phyloP scores from a whole-genome alignment of 2,797 vertebrate species.

The Carcharodon carcharias region DNA sequence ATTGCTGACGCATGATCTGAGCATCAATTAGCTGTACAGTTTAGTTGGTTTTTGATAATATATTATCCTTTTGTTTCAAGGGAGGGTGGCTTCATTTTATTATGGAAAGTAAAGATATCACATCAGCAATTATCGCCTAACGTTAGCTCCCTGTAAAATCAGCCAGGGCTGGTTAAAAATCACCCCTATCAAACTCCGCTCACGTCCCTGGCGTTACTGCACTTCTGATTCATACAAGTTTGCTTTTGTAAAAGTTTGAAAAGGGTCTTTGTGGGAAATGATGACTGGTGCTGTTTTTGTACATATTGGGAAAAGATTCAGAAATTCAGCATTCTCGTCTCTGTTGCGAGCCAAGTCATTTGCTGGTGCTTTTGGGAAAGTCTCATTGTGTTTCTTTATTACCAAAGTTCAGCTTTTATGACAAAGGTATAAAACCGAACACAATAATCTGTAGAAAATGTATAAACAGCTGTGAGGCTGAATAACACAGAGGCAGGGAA shows the following conservation, averaged over 20 bases:
- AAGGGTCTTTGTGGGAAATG: conserved; percentile 30
- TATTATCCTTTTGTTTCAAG: background rate
- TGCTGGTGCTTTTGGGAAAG: conserved; percentile 8
- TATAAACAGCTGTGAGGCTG: conserved; percentile 7
- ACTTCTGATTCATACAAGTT: conserved; percentile 33
- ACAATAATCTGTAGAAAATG: conserved; percentile 31
- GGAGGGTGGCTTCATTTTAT: background rate
- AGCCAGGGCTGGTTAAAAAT: background rate
- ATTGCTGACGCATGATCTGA: background rate
- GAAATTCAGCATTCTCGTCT: conserved; percentile 25
- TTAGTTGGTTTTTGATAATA: background rate
- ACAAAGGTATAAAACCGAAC: conserved; percentile 20
- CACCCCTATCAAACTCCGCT: conserved; percentile 23
- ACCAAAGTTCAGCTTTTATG: conserved; percentile 32
- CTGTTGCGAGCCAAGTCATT: conserved; percentile 2
- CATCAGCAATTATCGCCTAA: background rate
- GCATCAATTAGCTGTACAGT: background rate
- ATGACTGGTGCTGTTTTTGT: conserved; percentile 33
- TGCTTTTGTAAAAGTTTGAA: conserved; percentile 33
- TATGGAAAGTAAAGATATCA: background rate
- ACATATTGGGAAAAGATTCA: conserved; percentile 35
- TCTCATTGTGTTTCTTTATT: conserved; percentile 25
- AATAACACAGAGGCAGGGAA: conserved; percentile 15
- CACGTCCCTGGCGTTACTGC: conserved; percentile 4
- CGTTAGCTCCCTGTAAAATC: background rate